These are phyloP conservation scores for Mesodorylaimus sp. DNA, from an alignment of 2,888 invertebrate genomes.

Conservation along the genomic window DNA sequence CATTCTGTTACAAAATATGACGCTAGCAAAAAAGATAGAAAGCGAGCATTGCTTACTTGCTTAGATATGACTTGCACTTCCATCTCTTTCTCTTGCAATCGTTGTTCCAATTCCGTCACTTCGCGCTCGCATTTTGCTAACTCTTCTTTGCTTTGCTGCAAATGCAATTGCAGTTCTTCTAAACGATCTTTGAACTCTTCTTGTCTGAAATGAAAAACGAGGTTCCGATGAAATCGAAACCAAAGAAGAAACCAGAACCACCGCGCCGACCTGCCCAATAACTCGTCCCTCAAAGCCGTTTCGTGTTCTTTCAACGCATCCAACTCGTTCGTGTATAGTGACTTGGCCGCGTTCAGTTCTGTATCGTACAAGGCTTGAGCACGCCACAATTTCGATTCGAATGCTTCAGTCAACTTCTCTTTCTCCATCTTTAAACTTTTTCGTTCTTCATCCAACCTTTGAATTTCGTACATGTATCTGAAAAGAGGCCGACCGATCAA, in stretches of 20 bases:
- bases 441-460: slow-evolving; percentile 27
- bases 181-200: slow-evolving; percentile 29
- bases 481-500: not conserved
- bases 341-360: slow-evolving; percentile 27
- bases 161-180: slow-evolving; percentile 25
- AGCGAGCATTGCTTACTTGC: slow-evolving; percentile 17
- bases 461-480: slow-evolving; percentile 29
- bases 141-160: slow-evolving; percentile 23
- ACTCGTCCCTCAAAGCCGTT: slow-evolving; percentile 25
- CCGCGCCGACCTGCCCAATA: slow-evolving; percentile 19
- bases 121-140: slow-evolving; percentile 23
- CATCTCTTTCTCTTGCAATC: slow-evolving; percentile 22
- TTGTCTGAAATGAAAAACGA: slow-evolving; percentile 18
- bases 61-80: slow-evolving; percentile 23
- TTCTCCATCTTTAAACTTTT: slow-evolving; percentile 25
- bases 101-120: slow-evolving; percentile 23
- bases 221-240: too few species aligned
- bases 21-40: too few species aligned
- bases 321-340: slow-evolving; percentile 25
- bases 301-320: slow-evolving; percentile 28
- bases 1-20: too few species aligned
- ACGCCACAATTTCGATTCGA: slow-evolving; percentile 26
- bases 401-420: slow-evolving; percentile 28
- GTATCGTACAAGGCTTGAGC: slow-evolving; percentile 27
- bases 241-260: not conserved